These are phyloP conservation scores for Isaurus tuberculatus DNA, from an alignment of 92 coral and sea anemone species.

Conservation along the genomic window DNA sequence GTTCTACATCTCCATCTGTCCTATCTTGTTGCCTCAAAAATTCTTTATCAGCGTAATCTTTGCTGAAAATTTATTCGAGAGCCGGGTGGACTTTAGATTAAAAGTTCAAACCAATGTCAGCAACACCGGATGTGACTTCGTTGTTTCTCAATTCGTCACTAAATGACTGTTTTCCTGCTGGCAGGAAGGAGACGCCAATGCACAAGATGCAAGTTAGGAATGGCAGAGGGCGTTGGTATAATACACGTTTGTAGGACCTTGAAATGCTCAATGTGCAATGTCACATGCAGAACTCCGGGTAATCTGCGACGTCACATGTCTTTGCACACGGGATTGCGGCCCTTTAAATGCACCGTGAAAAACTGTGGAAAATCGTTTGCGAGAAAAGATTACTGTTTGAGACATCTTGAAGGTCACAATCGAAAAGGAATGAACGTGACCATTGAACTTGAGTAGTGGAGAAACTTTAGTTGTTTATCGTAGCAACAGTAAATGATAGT, in stretches of 20 bases:
- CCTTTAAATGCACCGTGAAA: slow-evolving; percentile 53
- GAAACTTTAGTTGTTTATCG: neutral
- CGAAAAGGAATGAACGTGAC: slow-evolving; percentile 17
- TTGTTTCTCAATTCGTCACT: slow-evolving; percentile 6
- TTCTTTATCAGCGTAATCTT: no score
- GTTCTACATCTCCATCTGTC: no score
- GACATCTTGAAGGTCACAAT: slow-evolving; percentile 43
- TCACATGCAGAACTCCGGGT: slow-evolving; percentile 36
- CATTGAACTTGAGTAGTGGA: neutral
- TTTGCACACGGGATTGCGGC: slow-evolving; percentile 61
- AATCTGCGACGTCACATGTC: slow-evolving; percentile 42
- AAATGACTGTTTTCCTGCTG: slow-evolving; percentile 39
- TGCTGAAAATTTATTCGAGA: no score
- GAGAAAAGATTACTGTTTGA: slow-evolving; percentile 50
- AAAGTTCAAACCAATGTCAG: neutral
- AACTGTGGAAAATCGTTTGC: slow-evolving; percentile 60
- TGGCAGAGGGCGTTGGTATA: slow-evolving; percentile 6
- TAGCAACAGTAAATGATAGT: neutral
- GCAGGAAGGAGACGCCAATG: slow-evolving; percentile 41
- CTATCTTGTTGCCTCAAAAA: no score
- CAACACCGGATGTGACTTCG: neutral
- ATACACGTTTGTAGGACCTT: slow-evolving; percentile 32
- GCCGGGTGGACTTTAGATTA: neutral
- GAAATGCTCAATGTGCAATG: slow-evolving; percentile 33
- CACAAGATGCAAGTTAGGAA: slow-evolving; percentile 41